Base-by-base conservation (phyloP, 2,113 vertebrate species). In the Zingel zingel region DNA sequence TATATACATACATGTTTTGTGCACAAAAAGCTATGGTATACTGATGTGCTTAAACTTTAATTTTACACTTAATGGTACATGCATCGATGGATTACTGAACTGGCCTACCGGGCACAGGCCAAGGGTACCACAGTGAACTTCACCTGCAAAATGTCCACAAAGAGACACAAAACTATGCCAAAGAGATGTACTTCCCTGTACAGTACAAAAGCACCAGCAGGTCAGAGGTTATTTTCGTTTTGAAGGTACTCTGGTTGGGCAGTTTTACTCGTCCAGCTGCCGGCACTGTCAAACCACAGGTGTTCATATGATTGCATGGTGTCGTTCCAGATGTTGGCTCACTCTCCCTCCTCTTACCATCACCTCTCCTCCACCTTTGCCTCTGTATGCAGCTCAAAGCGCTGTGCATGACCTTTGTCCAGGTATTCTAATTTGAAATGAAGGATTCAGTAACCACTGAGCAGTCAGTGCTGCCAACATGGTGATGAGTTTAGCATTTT, bases 301-400 rank as follows among this genome's bases (percentile, higher is more conserved):
- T 25, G 21, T 21, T 47, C 45, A 62, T 23, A 77, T 30, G 63
- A 48, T 19, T 25, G 23, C 36, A 65, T 15, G 43, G 25, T 33
- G 64, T 77, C 53, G 2, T 36, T 36, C 54, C 64, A 68, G 54
- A 36, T 77, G 64, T 51, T 66, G 36, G 12, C 39, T 67, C 45
- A 16, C 19, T 39, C 48, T 1, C 62, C 39, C 18, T 33, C 13
- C 23, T 19, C 18, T 47, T 14, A 57, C n/a, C 16, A 13, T 48
- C 25, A n/a, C 36, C n/a, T 56, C n/a, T 56, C 23, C 62, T 76
- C 48, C 74, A 54, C 7, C 23, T 66, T 3, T 48, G 50, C 8
- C 54, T 58, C 36, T 21, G 8, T 39, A 3, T 51, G 56, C 21
- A 51, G 75, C 54, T 50, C 43, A 48, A 15, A 30, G 56, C 19